Evolutionary conservation across 2,113 vertebrate genomes (phyloP), one percentile per base, ranked within the genome.

Genomic region (Typhlomys cinereus): DNA sequence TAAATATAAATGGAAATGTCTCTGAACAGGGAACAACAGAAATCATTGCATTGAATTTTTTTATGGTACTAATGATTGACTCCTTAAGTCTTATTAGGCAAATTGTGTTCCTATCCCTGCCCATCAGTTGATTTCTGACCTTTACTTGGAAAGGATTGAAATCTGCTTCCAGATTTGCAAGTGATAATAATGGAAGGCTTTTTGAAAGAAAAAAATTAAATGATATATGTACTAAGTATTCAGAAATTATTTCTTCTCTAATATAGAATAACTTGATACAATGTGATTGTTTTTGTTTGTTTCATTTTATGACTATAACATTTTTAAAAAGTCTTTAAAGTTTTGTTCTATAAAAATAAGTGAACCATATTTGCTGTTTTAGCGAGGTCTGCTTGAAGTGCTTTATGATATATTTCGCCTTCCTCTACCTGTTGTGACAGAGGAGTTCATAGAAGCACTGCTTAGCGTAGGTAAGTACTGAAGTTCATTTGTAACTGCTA

Each of bases 351-450:
- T 82, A 81, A 84, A 76, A 95, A 44, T 75, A 88, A 93, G 57
- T 80, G 12, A 85, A 76, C 4, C 85, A 0, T 93, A 7, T 75
- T 69, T 84, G 44, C 89, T 87, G 70, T 96, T 97, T 20, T 97
- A 99, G 99, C 98, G 98, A 97, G 99, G 99, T 90, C 97, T 99
- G 71, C 98, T 99, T 96, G 99, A 99, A 97, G 99, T 99, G 93
- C 98, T 99, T 71, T 99, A 99, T 95, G 99, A 99, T 93, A 99
- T 99, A 96, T 99, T 99, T 98, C 98, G 99, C 86, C 99, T 99
- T 95, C 99, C 99, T 96, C 97, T 99, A 75, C 99, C 99, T 95
- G 98, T 99, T 88, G 98, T 98, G 64, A 99, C 99, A 67, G 98
- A 99, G 96, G 99, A 99, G 95, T 99, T 99, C 96, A 99, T 98